Conservation (phyloP, 2,113 vertebrate genomes). For the Nothocercus nigrocapillus region DNA sequence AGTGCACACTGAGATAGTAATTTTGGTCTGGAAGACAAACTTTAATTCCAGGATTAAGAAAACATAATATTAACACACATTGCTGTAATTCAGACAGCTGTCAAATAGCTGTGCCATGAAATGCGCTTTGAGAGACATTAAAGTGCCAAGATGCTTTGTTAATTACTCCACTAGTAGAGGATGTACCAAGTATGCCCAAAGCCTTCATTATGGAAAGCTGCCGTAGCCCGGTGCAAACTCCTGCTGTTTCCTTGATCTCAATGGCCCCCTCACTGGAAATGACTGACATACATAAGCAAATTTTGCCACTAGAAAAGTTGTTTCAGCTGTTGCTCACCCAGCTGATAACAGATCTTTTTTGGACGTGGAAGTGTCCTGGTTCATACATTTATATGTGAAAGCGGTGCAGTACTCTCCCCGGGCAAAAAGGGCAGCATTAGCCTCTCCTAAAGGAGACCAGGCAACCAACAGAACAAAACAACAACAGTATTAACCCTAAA, state of each 20-base stretch:
- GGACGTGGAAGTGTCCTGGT: not conserved
- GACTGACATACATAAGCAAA: not conserved
- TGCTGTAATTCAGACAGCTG: slow-evolving; percentile 62
- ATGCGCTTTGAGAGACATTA: slow-evolving; percentile 45
- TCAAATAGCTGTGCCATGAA: slow-evolving; percentile 38
- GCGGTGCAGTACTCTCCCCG: not conserved
- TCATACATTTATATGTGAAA: not conserved
- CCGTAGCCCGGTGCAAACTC: not conserved
- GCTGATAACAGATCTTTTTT: not conserved
- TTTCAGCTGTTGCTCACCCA: not conserved
- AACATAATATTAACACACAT: slow-evolving; percentile 38
- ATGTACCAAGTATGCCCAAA: not conserved
- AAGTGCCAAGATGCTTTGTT: not conserved
- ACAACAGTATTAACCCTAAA: not conserved
- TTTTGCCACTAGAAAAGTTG: not conserved
- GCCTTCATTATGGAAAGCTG: not conserved
- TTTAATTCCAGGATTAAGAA: slow-evolving; percentile 50
- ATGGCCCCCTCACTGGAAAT: not conserved
- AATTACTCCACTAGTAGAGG: slow-evolving; percentile 34
- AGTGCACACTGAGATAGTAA: slow-evolving; percentile 41
- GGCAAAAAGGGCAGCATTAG: not conserved
- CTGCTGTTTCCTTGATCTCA: not conserved
- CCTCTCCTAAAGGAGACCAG: not conserved
- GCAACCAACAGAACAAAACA: not conserved
- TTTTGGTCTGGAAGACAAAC: slow-evolving; percentile 57